Percentiles rank a stretch among this genome's conserved stretches.
Conservation (phyloP, 2,113 vertebrate genomes). For the Rhynchopsitta pachyrhyncha region DNA sequence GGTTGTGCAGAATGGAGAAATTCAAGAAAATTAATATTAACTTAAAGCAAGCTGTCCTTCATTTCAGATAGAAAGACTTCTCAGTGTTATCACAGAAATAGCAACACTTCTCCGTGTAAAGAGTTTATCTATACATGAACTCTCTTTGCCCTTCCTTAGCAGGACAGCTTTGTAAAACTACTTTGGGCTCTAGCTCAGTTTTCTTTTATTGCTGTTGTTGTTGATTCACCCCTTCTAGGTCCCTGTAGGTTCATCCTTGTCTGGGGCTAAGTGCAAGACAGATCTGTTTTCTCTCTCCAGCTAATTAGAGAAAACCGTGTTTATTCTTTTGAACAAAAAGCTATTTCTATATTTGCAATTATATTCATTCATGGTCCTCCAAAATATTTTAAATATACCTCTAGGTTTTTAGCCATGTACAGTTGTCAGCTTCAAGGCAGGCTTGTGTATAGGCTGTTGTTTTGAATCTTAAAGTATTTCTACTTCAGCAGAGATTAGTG, state of each 20-base stretch:
- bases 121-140: neutral
- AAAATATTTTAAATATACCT: neutral
- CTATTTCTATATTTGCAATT: neutral
- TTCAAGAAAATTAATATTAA: neutral
- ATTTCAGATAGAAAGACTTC: neutral
- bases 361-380: neutral
- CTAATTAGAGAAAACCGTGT: neutral
- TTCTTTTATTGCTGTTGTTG: neutral
- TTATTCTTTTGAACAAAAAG: neutral
- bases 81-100: neutral
- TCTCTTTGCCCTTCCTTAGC: neutral
- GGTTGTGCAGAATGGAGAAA: neutral
- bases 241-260: neutral
- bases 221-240: neutral
- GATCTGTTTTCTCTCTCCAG: neutral
- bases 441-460: neutral
- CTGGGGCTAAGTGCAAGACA: neutral
- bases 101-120: neutral
- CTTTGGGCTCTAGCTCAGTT: neutral
- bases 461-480: neutral
- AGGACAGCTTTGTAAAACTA: neutral
- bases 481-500: neutral
- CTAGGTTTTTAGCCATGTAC: neutral
- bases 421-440: neutral
- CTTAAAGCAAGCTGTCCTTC: neutral